phyloP scores from a whole-genome alignment of 2,113 vertebrate species.

The Heterochromis multidens region DNA sequence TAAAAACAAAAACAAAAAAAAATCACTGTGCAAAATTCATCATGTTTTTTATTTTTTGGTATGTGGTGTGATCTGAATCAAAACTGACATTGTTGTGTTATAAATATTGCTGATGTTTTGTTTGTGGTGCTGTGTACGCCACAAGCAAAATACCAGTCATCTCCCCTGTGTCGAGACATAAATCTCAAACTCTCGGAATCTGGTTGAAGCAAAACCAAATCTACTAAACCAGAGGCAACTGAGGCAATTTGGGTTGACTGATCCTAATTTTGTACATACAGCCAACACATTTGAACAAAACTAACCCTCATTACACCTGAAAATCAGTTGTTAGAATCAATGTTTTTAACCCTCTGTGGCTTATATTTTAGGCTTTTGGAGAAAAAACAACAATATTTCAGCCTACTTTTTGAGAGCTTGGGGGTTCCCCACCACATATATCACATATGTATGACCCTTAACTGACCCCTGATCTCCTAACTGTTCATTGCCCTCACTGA shows the following conservation, averaged over 20 bases:
- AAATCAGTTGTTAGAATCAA: background rate
- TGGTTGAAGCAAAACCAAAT: background rate
- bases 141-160: background rate
- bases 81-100: background rate
- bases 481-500: too few relatives aligned
- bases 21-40: background rate
- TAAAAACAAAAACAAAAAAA: background rate
- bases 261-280: background rate
- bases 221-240: background rate
- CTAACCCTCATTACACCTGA: background rate
- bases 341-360: background rate
- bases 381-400: too few relatives aligned
- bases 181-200: background rate
- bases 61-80: background rate
- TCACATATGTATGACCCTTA: too few relatives aligned
- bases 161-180: background rate
- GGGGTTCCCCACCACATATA: too few relatives aligned
- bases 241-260: background rate
- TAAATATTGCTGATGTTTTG: background rate
- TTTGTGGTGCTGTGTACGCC: background rate
- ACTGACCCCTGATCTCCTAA: too few relatives aligned
- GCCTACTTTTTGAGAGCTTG: too few relatives aligned
- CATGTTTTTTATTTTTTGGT: background rate
- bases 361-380: too few relatives aligned
- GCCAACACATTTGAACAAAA: background rate